Conservation (phyloP, 2,113 vertebrate genomes). For the Paedocypris sp. region DNA sequence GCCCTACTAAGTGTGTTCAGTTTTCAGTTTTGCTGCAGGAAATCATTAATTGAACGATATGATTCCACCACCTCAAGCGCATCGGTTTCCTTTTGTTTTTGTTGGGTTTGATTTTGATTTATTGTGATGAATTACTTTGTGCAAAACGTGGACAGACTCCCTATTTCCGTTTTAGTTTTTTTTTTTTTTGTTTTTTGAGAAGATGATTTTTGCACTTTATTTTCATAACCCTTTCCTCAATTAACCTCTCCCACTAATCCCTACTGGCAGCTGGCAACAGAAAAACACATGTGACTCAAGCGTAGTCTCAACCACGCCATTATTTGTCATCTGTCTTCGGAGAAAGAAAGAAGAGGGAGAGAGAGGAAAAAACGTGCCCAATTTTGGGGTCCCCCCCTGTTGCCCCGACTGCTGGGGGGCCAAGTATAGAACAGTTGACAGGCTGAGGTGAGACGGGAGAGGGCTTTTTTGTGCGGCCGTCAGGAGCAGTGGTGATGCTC, state of each 20-base stretch:
- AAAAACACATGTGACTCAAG: conserved; percentile 22
- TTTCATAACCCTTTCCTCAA: conserved; percentile 64
- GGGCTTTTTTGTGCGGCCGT: conserved; percentile 52
- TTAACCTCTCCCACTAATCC: conserved; percentile 55
- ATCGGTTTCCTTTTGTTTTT: no score
- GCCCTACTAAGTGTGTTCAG: background rate
- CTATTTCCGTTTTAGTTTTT: no score
- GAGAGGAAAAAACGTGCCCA: conserved; percentile 37
- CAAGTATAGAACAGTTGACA: conserved; percentile 25
- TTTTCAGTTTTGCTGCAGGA: background rate
- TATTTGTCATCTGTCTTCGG: conserved; percentile 54
- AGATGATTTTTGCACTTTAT: conserved; percentile 60
- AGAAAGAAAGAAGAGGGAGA: conserved; percentile 38
- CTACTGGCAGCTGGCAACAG: conserved; percentile 9
- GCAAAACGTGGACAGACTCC: no score
- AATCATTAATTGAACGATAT: conserved; percentile 4
- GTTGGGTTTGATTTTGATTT: background rate
- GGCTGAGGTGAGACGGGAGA: conserved; percentile 1
- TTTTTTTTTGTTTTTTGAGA: conserved; percentile 26
- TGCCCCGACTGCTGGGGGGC: conserved; percentile 9
- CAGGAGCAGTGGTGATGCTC: conserved; percentile 49
- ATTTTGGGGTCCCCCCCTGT: conserved; percentile 37
- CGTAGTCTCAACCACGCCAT: conserved; percentile 47
- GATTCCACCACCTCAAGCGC: no score
- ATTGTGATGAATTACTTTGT: conserved; percentile 23